Base-by-base conservation (phyloP, 2,888 invertebrate species). In the Lycocerus yunnanus region DNA sequence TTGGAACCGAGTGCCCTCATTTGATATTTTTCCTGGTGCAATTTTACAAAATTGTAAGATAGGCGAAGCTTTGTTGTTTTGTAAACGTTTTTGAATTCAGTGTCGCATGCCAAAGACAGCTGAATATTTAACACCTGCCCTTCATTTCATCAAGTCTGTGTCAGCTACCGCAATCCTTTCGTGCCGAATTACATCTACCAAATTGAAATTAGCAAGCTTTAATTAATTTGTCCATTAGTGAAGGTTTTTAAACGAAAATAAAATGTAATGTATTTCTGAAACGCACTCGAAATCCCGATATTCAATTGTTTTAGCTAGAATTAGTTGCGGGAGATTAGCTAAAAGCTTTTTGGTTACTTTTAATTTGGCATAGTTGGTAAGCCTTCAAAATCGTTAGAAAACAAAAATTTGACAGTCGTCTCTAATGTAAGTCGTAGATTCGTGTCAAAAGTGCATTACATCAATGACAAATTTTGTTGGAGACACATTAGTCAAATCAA, bases 121-220 rank as follows among this genome's bases (percentile, higher is more conserved):
- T 82, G 80, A 81, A 77, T 78, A 79, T 75, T 78, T 75, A 79
- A 71, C 81, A 82, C 81, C 81, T 81, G 81, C 80, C 80, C 78
- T 78, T 82, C 82, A 82, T 80, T 83, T 80, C 79, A 81, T 82
- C 82, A 81, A 80, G 78, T 69, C 69, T 75, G 75, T 74, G 78
- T 78, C 80, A 77, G 67, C 77, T 75, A 72, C 77, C 77, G 74
- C 78, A 80, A 80, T 80, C 76, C 79, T 75, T 75, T 77, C 78
- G 69, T 72, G 69, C 69, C 61, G 74, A 74, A 74, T 71, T 74
- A 72, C 66, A 66, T 65, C 58, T 69, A 70, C 72, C 60, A 69
- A 66, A 72, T 72, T 72, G 59, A 60, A 72, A 75, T 72, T 72
- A 72, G 75, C 72, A 58, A 61, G 61, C 66, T 67, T 58, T 43